Evolutionary conservation across 2,113 vertebrate species (phyloP).

Genomic region (Cyprinodon brontotheroides): DNA sequence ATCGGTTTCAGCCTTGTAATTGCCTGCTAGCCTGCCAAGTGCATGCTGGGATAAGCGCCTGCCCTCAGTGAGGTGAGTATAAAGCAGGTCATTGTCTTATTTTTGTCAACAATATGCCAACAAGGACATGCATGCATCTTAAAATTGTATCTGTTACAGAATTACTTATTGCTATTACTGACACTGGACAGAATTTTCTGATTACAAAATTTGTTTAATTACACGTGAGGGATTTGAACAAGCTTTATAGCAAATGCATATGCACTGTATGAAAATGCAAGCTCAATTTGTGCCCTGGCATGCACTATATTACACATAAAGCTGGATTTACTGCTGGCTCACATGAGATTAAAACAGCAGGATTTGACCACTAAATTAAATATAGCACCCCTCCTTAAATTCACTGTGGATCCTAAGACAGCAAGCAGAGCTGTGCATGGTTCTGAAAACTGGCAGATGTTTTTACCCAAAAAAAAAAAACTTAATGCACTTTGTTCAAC

Average conservation of each 20-base stretch:
- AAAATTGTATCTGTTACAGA: background rate
- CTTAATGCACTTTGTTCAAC: conserved; percentile 16
- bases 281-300: conserved; percentile 26
- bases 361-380: conserved; percentile 42
- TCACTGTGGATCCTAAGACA: conserved; percentile 10
- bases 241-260: background rate
- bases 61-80: conserved; percentile 29
- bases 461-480: conserved; percentile 8
- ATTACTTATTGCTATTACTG: conserved; percentile 14
- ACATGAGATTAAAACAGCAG: conserved; percentile 51
- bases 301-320: conserved; percentile 50
- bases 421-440: background rate
- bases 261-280: background rate
- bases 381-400: background rate
- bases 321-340: conserved; percentile 55
- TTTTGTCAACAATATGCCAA: background rate
- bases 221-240: conserved; percentile 25
- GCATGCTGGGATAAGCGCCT: conserved; percentile 48
- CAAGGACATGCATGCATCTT: background rate
- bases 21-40: conserved; percentile 24
- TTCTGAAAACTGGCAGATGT: background rate
- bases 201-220: conserved; percentile 31
- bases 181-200: conserved; percentile 28
- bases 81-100: conserved; percentile 13
- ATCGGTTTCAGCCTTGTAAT: conserved; percentile 43